Evolutionary conservation across 2,113 vertebrate species (phyloP).

Genomic region (Dasypus novemcinctus): DNA sequence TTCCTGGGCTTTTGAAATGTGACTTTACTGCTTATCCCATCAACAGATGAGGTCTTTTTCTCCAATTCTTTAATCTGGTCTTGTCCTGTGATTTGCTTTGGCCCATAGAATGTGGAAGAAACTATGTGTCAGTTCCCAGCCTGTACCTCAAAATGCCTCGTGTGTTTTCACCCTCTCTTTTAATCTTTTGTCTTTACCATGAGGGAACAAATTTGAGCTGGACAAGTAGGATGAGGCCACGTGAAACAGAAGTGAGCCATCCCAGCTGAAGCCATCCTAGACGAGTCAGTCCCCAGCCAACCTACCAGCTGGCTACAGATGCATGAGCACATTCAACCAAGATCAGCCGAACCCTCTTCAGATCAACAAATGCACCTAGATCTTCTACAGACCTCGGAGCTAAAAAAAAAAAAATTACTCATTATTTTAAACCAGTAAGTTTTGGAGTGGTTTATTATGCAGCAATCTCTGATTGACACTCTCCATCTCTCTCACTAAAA

Average conservation of each 20-base stretch:
- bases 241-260: not conserved
- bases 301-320: not conserved
- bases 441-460: not conserved
- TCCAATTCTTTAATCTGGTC: not conserved
- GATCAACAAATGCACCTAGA: not conserved
- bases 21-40: not conserved
- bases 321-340: not conserved
- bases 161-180: not conserved
- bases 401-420: not conserved
- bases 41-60: not conserved
- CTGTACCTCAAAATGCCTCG: not conserved
- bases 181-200: not conserved
- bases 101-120: not conserved
- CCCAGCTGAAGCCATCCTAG: not conserved
- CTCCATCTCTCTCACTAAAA: too few relatives aligned
- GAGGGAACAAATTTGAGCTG: not conserved
- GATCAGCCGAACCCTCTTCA: not conserved
- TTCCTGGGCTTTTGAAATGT: not conserved
- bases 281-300: not conserved
- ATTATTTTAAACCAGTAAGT: not conserved
- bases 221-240: not conserved
- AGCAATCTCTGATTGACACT: not conserved
- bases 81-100: not conserved
- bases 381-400: not conserved
- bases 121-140: not conserved